Evolutionary conservation across 2,888 invertebrate genomes (phyloP).

Genomic region (Zaprionus obscuricornis): DNA sequence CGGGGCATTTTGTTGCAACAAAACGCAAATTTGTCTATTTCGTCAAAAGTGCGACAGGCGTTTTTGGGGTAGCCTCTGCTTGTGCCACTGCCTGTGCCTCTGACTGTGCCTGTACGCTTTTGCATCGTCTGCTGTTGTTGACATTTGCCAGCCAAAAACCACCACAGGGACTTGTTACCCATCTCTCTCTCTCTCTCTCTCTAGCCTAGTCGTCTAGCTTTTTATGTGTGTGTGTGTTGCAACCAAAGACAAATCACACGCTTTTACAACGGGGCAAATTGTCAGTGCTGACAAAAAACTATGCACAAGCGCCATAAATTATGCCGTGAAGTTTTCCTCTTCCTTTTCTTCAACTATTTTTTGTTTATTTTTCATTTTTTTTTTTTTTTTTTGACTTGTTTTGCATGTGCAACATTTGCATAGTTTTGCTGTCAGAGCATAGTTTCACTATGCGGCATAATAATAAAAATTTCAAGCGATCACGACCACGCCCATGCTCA

Average conservation of each 20-base stretch:
- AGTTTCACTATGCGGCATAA: constrained; percentile 27
- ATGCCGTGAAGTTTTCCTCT: constrained; percentile 61
- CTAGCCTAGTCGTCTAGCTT: neutral
- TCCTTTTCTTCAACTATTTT: constrained; percentile 15
- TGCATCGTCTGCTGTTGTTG: constrained; percentile 74
- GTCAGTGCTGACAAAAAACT: constrained; percentile 62
- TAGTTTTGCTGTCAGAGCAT: constrained; percentile 28
- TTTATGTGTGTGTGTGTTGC: constrained; percentile 46
- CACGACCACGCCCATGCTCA: constrained; percentile 49
- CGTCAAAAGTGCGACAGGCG: constrained; percentile 78
- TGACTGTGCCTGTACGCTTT: constrained; percentile 36
- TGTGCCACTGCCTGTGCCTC: constrained; percentile 25
- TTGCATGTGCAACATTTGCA: constrained; percentile 64
- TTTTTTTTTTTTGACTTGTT: neutral
- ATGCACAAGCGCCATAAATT: constrained; percentile 71
- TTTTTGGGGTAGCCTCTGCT: constrained; percentile 47
- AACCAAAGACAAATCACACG: constrained; percentile 76
- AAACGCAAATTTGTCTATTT: constrained; percentile 82
- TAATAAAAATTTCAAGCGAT: constrained; percentile 4
- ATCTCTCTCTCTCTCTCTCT: neutral
- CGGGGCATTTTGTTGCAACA: constrained; percentile 73
- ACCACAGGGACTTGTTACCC: constrained; percentile 36
- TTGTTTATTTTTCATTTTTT: constrained; percentile 1
- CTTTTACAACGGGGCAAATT: constrained; percentile 74
- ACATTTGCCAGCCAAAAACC: constrained; percentile 71